Evolutionary conservation across 2,113 vertebrate genomes (phyloP), one percentile per base, ranked within the genome.

Genomic region (Zapornia atra): DNA sequence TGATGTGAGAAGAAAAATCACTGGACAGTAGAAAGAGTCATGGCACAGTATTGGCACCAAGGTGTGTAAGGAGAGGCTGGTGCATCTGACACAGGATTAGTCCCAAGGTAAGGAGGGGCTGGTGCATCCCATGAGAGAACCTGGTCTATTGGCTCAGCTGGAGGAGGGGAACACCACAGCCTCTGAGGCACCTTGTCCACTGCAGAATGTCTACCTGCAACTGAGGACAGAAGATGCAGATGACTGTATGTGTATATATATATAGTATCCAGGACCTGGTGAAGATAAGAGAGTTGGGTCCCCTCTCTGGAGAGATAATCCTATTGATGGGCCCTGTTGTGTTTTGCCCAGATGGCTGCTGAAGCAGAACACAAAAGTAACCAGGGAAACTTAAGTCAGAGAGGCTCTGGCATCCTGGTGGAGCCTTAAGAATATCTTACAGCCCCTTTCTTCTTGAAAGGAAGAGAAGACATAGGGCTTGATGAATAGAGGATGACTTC

Each of bases 251-350:
- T n/a, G n/a, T n/a, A n/a, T n/a, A n/a, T n/a, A n/a, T n/a, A n/a
- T n/a, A n/a, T n/a, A 0, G 1, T 9, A 10, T 15, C 18, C 0
- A 8, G 33, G 16, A 28, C 34, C 36, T 1, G 1, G n/a, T 38
- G n/a, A 69, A 20, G 57, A 17, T 31, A 44, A 80, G 53, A n/a
- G 51, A 65, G 19, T 10, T 42, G 46, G 8, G 48, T 59, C 15
- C 8, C 6, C 19, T 79, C 59, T 63, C 22, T 38, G 40, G 33
- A 57, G 40, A 77, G 48, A 50, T 26, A 31, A 65, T 57, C 34
- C 69, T 73, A 13, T 64, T 87, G 46, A 57, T 3, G 2, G 26
- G n/a, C n/a, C 11, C 4, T 14, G 80, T 48, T 94, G 83, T 88
- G 53, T 94, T 91, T 92, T 5, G 3, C 26, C 34, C 33, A 71